These are phyloP conservation scores for Gyrodactylus bullatarudis DNA, from an alignment of 1,140 invertebrate genomes.

Conservation along the genomic window DNA sequence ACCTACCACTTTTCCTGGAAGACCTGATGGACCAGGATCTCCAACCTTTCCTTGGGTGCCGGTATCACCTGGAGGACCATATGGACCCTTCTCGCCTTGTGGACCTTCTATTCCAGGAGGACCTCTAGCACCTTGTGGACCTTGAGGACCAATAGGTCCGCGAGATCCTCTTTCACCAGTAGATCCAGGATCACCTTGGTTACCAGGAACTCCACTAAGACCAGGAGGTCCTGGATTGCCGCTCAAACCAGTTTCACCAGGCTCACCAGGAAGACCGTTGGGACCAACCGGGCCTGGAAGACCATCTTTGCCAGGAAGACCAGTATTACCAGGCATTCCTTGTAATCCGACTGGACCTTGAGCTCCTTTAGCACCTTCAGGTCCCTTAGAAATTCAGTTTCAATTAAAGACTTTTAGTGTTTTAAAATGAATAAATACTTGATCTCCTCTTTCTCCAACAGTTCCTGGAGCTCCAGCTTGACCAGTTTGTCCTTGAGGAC, in stretches of 20 bases:
- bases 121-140: neutral
- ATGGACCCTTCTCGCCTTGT: neutral
- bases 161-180: constrained; percentile 4
- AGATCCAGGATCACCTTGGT: neutral
- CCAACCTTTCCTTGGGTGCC: constrained; percentile 6
- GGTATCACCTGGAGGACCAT: constrained; percentile 1
- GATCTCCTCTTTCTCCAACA: neutral
- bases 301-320: neutral
- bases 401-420: neutral
- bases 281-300: neutral
- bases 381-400: neutral
- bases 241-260: neutral
- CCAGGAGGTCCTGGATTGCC: constrained; percentile 1
- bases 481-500: constrained; percentile 6
- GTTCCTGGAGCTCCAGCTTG: neutral
- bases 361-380: neutral
- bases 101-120: neutral
- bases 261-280: neutral
- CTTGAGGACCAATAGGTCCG: constrained; percentile 2
- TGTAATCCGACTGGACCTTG: constrained; percentile 2
- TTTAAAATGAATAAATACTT: neutral
- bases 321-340: constrained; percentile 3
- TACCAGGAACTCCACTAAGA: constrained; percentile 1
- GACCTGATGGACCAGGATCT: neutral
- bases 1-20: neutral